Evolutionary conservation across 2,888 invertebrate genomes (phyloP).

Genomic region (Limulus polyphemus): DNA sequence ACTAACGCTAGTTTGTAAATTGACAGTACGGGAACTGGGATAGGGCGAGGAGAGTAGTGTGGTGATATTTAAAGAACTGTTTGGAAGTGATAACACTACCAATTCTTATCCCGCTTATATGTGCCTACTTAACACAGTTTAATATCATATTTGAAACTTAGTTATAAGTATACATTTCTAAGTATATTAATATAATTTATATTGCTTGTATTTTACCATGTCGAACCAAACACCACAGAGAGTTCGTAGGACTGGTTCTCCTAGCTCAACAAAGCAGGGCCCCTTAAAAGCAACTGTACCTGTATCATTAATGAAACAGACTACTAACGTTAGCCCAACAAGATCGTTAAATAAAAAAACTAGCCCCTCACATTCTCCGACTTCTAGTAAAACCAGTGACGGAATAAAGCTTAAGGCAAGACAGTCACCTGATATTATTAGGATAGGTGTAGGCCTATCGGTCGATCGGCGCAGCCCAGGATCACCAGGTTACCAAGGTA

Average conservation of each 20-base stretch:
- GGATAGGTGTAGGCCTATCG: slow-evolving; percentile 8
- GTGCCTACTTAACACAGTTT: too few relatives aligned
- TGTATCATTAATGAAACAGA: slow-evolving; percentile 26
- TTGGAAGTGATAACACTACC: too few relatives aligned
- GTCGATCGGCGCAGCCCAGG: slow-evolving; percentile 12
- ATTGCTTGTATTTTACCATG: too few relatives aligned
- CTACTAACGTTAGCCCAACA: slow-evolving; percentile 15
- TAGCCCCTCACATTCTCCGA: slow-evolving; percentile 22
- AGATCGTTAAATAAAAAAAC: slow-evolving; percentile 10
- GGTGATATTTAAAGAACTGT: too few relatives aligned
- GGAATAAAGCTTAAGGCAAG: slow-evolving; percentile 19
- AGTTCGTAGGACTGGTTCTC: slow-evolving; percentile 26
- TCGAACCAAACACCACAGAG: slow-evolving; percentile 33
- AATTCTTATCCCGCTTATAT: too few relatives aligned
- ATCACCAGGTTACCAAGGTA: slow-evolving; percentile 15
- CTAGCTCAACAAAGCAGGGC: slow-evolving; percentile 22
- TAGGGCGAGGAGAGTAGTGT: too few relatives aligned
- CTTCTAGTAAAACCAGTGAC: slow-evolving; percentile 13
- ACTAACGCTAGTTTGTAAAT: too few relatives aligned
- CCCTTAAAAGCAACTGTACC: slow-evolving; percentile 28
- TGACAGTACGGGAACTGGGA: too few relatives aligned
- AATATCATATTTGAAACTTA: too few relatives aligned
- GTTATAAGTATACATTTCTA: too few relatives aligned
- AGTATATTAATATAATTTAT: too few relatives aligned
- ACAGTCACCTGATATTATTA: slow-evolving; percentile 19